Base-by-base conservation (phyloP, 2,888 invertebrate genomes). In the Abrostola tripartita region DNA sequence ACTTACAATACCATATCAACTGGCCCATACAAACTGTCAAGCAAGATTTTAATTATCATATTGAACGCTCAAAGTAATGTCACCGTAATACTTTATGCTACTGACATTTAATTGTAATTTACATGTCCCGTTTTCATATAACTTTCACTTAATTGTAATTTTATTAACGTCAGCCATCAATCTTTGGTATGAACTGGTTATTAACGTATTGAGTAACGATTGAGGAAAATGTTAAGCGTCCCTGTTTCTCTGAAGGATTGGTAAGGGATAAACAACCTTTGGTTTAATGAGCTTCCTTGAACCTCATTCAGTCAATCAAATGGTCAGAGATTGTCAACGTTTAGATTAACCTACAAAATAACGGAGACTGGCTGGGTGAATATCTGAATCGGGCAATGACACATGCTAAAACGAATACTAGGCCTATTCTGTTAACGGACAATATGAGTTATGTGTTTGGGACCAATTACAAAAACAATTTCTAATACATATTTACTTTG, bases 71-170 rank as follows among this genome's bases (percentile, higher is more conserved):
- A 67, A 65, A 79, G 52, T 60, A 75, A 73, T 71, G 66, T 67
- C 79, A 66, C 50, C 52, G 49, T 63, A 68, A 78, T 66, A 70
- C 73, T 58, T 59, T 56, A 62, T 42, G 68, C 79, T 71, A 76
- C 79, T 79, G 79, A 66, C 74, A 74, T 79, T 79, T 75, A 75
- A 68, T 70, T 68, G 60, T 67, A 56, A 68, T 71, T 65, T 68
- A 74, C 68, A 65, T 63, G 76, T 76, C 59, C 71, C 68, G 53
- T 68, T 76, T 66, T 65, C 44, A 58, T 71, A 64, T 58, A 61
- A 71, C 79, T 79, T 79, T 79, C 79, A 81, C 79, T 71, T 60
- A 61, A 64, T 66, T 68, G 50, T 65, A 66, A 53, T 53, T 61
- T 73, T 78, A 44, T 61, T 52, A 61, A 66, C 67, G 60, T 54